A percentile compares a stretch with the other conserved stretches of the same genome.
phyloP scores from a whole-genome alignment of 2,113 vertebrate species.

The Acrocephalus arundinaceus region DNA sequence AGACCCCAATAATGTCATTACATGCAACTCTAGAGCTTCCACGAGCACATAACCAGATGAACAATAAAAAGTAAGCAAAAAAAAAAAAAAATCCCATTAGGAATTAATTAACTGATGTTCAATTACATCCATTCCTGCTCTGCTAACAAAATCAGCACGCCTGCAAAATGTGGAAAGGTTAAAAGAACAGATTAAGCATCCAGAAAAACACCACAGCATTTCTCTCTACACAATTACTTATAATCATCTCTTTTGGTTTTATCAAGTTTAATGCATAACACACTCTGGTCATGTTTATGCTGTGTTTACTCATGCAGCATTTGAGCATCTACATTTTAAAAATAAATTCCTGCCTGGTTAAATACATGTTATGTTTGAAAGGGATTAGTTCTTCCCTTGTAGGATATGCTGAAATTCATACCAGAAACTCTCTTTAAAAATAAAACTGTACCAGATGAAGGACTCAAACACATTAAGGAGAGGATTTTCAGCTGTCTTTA shows the following conservation, averaged over 20 bases:
- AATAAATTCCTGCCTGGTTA: neutral
- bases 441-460: neutral
- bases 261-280: neutral
- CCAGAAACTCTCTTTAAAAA: constrained; percentile 3
- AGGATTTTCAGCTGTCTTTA: constrained; percentile 14
- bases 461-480: neutral
- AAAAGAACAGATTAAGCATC: neutral
- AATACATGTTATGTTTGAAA: neutral
- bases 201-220: neutral
- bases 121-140: neutral
- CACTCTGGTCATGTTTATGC: neutral
- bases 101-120: constrained; percentile 42
- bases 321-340: neutral
- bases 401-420: neutral
- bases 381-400: neutral
- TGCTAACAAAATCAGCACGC: neutral
- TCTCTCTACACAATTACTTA: neutral
- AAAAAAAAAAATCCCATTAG: constrained; percentile 25
- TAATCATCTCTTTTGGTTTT: neutral
- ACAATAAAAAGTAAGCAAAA: constrained; percentile 4
- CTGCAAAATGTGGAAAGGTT: neutral
- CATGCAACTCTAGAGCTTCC: neutral
- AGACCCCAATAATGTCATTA: constrained; percentile 33
- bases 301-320: neutral
- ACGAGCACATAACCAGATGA: constrained; percentile 10